These are phyloP conservation scores for Rotaria sp. DNA, from an alignment of 2,888 invertebrate genomes.

Conservation along the genomic window DNA sequence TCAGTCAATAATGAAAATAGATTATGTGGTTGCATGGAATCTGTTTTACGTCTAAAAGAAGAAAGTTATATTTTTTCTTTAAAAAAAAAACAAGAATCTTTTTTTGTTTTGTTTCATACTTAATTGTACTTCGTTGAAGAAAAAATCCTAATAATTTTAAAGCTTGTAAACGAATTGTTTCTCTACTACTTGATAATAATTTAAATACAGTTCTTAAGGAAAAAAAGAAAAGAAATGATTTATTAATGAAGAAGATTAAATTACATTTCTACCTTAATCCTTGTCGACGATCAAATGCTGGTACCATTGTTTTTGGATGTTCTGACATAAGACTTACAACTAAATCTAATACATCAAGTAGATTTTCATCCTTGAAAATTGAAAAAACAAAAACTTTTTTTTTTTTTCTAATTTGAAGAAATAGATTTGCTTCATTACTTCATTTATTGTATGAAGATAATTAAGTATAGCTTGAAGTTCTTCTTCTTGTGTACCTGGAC, in stretches of 20 bases:
- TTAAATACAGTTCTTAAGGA: slow-evolving; percentile 79
- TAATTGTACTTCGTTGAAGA: slow-evolving; percentile 91
- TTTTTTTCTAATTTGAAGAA: not conserved
- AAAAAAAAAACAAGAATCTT: not conserved
- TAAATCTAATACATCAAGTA: slow-evolving; percentile 94
- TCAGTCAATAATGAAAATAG: slow-evolving; percentile 90
- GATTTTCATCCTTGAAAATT: slow-evolving; percentile 78
- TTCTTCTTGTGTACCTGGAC: slow-evolving; percentile 93
- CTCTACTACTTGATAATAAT: slow-evolving; percentile 85
- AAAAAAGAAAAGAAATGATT: not conserved
- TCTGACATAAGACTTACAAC: slow-evolving; percentile 92
- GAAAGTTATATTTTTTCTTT: not conserved
- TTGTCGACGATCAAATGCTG: slow-evolving; percentile 92
- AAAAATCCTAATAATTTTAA: slow-evolving; percentile 93
- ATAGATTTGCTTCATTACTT: slow-evolving; percentile 61
- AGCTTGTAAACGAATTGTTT: slow-evolving; percentile 86
- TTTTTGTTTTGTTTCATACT: slow-evolving; percentile 61
- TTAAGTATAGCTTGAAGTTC: slow-evolving; percentile 95
- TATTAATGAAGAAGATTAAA: no score
- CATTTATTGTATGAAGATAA: slow-evolving; percentile 92
- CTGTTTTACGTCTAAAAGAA: slow-evolving; percentile 78
- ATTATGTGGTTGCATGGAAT: slow-evolving; percentile 97
- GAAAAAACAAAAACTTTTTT: not conserved
- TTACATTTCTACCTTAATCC: slow-evolving; percentile 59
- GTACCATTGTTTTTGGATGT: slow-evolving; percentile 96